A percentile compares a stretch with the other conserved stretches of the same genome.
Conservation (phyloP, 2,797 vertebrate genomes). For the Otus scops region DNA sequence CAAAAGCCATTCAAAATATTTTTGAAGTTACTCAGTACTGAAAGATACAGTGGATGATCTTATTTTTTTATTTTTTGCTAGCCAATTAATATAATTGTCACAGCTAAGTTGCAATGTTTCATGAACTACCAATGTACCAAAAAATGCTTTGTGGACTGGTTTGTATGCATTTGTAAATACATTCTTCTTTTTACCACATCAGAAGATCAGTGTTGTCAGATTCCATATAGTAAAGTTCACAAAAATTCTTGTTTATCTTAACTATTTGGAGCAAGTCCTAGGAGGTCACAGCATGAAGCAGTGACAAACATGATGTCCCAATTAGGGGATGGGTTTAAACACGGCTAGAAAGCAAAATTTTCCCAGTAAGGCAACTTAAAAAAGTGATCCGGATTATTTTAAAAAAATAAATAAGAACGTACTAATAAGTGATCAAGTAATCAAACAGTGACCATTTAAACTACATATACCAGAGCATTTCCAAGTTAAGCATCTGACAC, state of each 20-base stretch:
- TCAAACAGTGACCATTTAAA: background rate
- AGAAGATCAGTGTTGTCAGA: background rate
- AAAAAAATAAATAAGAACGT: background rate
- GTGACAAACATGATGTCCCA: background rate
- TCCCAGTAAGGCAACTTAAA: background rate
- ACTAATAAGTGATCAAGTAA: background rate
- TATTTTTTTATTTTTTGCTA: background rate
- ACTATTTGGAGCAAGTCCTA: background rate
- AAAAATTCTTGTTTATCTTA: background rate
- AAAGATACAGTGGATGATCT: background rate
- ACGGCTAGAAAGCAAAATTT: background rate
- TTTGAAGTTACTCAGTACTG: background rate
- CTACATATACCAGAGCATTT: background rate
- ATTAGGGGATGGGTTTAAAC: fast-evolving
- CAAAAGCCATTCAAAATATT: background rate
- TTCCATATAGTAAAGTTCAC: background rate
- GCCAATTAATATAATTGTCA: background rate
- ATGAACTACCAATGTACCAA: background rate
- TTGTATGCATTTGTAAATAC: background rate
- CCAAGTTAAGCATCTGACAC: background rate
- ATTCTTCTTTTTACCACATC: background rate
- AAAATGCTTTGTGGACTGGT: background rate
- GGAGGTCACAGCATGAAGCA: background rate
- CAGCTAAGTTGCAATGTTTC: background rate
- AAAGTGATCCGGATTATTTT: background rate